Evolutionary conservation across 2,888 invertebrate species (phyloP), one percentile per base, ranked within the genome.

Genomic region (Epiblema foenella): DNA sequence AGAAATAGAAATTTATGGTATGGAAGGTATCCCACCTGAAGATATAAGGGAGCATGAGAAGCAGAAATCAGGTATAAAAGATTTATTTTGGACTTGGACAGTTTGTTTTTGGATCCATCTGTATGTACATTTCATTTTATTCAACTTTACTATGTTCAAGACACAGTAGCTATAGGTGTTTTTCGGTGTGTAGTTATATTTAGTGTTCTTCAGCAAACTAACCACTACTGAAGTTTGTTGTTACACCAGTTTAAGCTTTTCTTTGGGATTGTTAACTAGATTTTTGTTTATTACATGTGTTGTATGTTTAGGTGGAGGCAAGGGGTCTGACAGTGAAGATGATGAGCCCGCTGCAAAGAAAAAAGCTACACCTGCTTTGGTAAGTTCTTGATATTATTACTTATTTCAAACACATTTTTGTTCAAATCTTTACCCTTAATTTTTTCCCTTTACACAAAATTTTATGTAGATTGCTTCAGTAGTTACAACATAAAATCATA

Each of bases 1-100:
- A 87, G 99, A 99, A 94, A 98, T 99, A 89, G 99, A 99, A 95
- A 99, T 99, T 85, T 99, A 99, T 95, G 99, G 99, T 78, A 99
- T 99, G 99, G 99, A 99, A 95, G 99, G 99, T 80, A 99, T 99
- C 84, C 99, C 99, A 39, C 96, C 97, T 68, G 98, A 97, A 81
- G 99, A 99, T 94, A 89, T 98, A 75, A 97, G 97, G 87, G 98
- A 98, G 86, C 99, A 99, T 91, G 99, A 99, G 91, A 95, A 96
- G 81, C 97, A 97, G 86, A 97, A 98, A 86, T 94, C 95, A 91
- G 94, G 94, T 94, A 93, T 91, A 90, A 88, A 89, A 85, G 85
- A 75, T 77, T 81, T 82, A 75, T 72, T 79, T 84, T 81, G 77
- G 75, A 72, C 78, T 76, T 76, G 81, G 78, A 80, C 84, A 81